Evolutionary conservation across 2,888 invertebrate species (phyloP).

Genomic region (Melieria crassipennis): DNA sequence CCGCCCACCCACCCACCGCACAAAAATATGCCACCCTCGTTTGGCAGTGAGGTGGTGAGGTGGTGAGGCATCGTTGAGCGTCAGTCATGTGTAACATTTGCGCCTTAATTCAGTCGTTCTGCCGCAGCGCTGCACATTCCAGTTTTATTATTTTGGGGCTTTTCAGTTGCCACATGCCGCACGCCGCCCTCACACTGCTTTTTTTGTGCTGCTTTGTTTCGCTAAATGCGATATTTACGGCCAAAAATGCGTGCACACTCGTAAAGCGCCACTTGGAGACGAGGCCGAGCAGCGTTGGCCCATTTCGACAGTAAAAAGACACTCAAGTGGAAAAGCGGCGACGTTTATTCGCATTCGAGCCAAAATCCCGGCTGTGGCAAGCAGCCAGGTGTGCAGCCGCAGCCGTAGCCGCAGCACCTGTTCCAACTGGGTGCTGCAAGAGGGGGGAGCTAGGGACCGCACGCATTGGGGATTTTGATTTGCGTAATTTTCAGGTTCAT

Average conservation of each 20-base stretch:
- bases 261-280: neutral
- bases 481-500: slow-evolving; percentile 63
- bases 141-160: too few species aligned
- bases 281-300: neutral
- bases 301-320: slow-evolving; percentile 2
- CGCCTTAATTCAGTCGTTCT: too few species aligned
- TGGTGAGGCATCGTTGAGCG: too few species aligned
- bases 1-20: too few species aligned
- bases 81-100: too few species aligned
- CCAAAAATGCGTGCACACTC: neutral
- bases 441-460: neutral
- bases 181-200: neutral
- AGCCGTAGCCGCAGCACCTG: neutral
- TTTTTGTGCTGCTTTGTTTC: neutral
- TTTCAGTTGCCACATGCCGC: too few species aligned
- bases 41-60: too few species aligned
- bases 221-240: neutral
- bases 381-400: slow-evolving; percentile 1
- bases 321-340: slow-evolving; percentile 24
- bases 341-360: neutral
- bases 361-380: neutral
- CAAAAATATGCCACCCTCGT: too few species aligned
- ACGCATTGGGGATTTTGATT: slow-evolving; percentile 48
- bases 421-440: neutral
- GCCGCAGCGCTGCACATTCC: too few species aligned